Conservation (phyloP, 2,888 invertebrate genomes). For the Chelonus formosanus region DNA sequence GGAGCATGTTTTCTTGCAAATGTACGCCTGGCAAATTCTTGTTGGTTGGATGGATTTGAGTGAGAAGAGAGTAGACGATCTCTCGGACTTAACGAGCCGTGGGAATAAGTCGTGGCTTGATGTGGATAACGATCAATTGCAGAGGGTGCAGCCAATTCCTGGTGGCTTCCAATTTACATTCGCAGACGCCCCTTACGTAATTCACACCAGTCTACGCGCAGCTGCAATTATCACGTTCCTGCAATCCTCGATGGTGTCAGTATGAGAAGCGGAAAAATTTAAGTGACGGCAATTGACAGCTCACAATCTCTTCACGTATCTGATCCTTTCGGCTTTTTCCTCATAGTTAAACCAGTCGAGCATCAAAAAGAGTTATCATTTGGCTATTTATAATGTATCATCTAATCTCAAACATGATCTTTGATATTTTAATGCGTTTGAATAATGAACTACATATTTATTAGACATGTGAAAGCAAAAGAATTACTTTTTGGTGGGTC, state of each 20-base stretch:
- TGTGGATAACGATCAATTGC: conserved; percentile 30
- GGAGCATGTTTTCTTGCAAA: too few species aligned
- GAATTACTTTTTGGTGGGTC: conserved; percentile 17
- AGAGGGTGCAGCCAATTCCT: conserved; percentile 32
- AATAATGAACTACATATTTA: background rate
- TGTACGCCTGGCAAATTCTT: too few species aligned
- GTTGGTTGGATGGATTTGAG: background rate
- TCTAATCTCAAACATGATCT: background rate
- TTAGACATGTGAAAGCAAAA: conserved; percentile 17
- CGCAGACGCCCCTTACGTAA: conserved; percentile 37
- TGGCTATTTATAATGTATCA: background rate
- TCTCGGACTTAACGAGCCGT: conserved; percentile 37
- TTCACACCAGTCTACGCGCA: conserved; percentile 14
- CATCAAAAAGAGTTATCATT: too few species aligned
- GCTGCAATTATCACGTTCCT: conserved; percentile 18
- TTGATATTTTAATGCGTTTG: background rate
- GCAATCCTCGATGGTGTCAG: too few species aligned
- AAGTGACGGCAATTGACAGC: too few species aligned
- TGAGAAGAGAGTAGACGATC: conserved; percentile 23
- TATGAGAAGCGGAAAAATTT: too few species aligned
- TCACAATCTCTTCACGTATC: too few species aligned
- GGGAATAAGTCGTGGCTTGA: conserved; percentile 35
- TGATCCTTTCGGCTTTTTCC: too few species aligned
- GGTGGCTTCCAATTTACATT: conserved; percentile 36
- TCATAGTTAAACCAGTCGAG: too few species aligned